These are phyloP conservation scores for Monoplex corrugatus DNA, from an alignment of 2,888 invertebrate species.

Conservation along the genomic window DNA sequence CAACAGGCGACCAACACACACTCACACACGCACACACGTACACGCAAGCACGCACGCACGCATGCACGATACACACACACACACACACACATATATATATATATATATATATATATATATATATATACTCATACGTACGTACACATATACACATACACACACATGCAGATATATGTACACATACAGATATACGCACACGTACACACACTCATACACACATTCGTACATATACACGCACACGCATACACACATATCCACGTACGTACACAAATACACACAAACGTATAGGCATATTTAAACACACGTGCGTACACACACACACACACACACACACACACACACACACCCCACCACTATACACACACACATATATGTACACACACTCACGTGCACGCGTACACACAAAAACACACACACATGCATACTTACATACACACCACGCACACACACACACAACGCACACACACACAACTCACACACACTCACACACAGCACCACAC, in stretches of 20 bases:
- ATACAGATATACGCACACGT: not conserved
- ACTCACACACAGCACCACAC: not conserved
- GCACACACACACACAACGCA: not conserved
- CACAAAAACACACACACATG: not conserved
- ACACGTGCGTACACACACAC: not conserved
- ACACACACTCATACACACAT: not conserved
- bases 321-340: not conserved
- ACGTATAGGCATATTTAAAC: not conserved
- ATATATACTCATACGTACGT: not conserved
- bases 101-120: not conserved
- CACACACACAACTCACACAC: not conserved
- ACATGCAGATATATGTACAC: not conserved
- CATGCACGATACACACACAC: not conserved
- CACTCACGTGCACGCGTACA: not conserved
- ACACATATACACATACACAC: not conserved
- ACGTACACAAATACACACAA: not conserved
- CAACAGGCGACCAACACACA: not conserved
- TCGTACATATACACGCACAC: not conserved
- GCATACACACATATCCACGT: not conserved
- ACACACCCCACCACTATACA: not conserved
- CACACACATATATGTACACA: not conserved
- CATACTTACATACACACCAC: not conserved
- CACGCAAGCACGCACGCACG: not conserved
- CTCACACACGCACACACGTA: slow-evolving; percentile 11
- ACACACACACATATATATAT: not conserved